Percentiles rank a stretch among this genome's conserved stretches.
Conservation (phyloP, 1,140 invertebrate species). For the Melipona quadrifasciata region DNA sequence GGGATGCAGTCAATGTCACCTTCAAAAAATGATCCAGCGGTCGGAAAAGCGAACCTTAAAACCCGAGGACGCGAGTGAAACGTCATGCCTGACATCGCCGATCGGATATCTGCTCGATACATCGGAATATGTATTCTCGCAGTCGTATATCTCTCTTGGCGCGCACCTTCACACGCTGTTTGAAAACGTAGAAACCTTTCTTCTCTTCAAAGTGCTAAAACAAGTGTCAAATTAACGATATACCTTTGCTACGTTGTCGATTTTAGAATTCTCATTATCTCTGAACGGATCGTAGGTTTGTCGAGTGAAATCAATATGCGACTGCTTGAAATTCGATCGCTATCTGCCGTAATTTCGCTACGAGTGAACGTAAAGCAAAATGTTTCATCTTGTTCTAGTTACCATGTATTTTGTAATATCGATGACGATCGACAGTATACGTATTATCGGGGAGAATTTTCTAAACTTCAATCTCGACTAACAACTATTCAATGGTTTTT, state of each 20-base stretch:
- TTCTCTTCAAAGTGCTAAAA: background rate
- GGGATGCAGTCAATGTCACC: conserved; percentile 65
- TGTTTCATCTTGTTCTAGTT: background rate
- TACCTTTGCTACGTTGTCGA: background rate
- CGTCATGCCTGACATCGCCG: conserved; percentile 48
- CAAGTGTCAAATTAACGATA: background rate
- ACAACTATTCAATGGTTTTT: conserved; percentile 36
- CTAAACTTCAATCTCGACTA: conserved; percentile 53
- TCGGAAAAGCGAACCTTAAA: conserved; percentile 49
- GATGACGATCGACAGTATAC: conserved; percentile 25
- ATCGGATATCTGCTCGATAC: conserved; percentile 52
- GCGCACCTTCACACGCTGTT: background rate
- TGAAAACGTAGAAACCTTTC: background rate
- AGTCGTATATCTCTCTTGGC: background rate
- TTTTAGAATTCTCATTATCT: too few species aligned
- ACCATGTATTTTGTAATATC: conserved; percentile 13
- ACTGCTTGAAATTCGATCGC: background rate
- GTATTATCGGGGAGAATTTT: conserved; percentile 24
- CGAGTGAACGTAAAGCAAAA: background rate
- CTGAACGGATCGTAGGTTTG: background rate
- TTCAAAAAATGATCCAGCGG: conserved; percentile 56
- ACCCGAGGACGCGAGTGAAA: conserved; percentile 64
- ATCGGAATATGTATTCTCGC: conserved; percentile 1
- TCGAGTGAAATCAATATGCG: conserved; percentile 1
- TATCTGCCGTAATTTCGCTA: background rate